phyloP scores from a whole-genome alignment of 2,113 vertebrate genomes.

The Indicator indicator region DNA sequence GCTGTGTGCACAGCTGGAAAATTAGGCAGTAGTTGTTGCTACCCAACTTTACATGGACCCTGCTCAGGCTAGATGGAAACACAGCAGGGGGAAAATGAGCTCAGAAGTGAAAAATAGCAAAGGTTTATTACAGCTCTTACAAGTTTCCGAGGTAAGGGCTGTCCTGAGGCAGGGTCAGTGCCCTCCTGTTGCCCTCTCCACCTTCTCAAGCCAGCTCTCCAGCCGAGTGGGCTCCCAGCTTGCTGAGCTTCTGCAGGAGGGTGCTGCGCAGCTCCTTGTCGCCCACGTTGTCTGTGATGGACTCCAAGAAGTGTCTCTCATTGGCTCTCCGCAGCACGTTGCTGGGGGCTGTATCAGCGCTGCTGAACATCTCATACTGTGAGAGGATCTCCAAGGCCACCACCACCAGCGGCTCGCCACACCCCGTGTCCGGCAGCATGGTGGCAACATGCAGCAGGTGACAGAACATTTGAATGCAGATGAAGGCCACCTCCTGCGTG shows the following conservation, averaged over 20 bases:
- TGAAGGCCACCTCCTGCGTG: constrained; percentile 84
- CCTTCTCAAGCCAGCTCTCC: not conserved
- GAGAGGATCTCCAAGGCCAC: constrained; percentile 89
- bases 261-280: constrained; percentile 81
- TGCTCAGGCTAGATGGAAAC: not conserved
- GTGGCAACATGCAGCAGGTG: constrained; percentile 91
- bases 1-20: not conserved
- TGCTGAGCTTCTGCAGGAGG: constrained; percentile 91
- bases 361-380: constrained; percentile 81
- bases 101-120: not conserved
- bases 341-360: constrained; percentile 73
- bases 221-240: constrained; percentile 65
- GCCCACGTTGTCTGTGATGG: constrained; percentile 82
- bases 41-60: rapidly evolving
- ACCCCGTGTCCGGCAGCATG: constrained; percentile 83
- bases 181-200: not conserved
- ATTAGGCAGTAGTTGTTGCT: not conserved
- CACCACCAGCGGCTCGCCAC: constrained; percentile 82
- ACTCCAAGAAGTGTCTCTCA: constrained; percentile 86
- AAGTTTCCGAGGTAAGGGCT: not conserved
- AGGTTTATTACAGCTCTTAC: constrained; percentile 69
- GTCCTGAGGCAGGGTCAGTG: not conserved
- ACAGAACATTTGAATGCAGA: constrained; percentile 92
- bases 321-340: constrained; percentile 82
- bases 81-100: not conserved